Evolutionary conservation across 2,113 vertebrate genomes (phyloP), one percentile per base, ranked within the genome.

Genomic region (Oryzias woworae): DNA sequence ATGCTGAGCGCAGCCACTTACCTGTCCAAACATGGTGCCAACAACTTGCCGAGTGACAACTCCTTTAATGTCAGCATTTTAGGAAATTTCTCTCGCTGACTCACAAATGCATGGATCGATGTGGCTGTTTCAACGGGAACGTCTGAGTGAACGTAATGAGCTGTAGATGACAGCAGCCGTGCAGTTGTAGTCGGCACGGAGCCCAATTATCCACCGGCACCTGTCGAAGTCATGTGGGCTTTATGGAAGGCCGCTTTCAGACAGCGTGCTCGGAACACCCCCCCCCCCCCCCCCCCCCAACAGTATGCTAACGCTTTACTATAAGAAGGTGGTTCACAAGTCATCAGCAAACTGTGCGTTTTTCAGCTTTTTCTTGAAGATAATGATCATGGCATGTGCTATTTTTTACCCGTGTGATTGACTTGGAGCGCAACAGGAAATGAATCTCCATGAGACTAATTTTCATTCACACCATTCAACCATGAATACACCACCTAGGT

Each of bases 131-230:
- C 69, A 51, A 65, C 67, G 66, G 58, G 54, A 58, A 51, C 64
- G 69, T 87, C 68, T 87, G 85, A 90, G 76, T 83, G 83, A 86
- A 79, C 54, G 80, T 89, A 90, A 92, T 90, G 90, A 90, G 87
- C 81, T 76, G 36, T 10, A 48, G 77, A 68, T 87, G 88, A 88
- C 88, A 83, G 82, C 66, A 50, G 66, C 57, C 14, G 71, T 41
- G 77, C 14, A 44, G 64, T 68, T 73, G 58, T 58, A 75, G 78
- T 78, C 77, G 36, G 81, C 81, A 81, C n/a, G 75, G 48, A 23
- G 74, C 75, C 89, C 90, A 91, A 90, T 91, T 90, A 91, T 86
- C 83, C 26, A 61, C 72, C 60, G 60, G 83, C 76, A 86, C 82
- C 85, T 86, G 86, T 90, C 85, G 80, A 83, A 86, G 75, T 53